Evolutionary conservation across 2,113 vertebrate genomes (phyloP).

Genomic region (Syngnathus floridae): DNA sequence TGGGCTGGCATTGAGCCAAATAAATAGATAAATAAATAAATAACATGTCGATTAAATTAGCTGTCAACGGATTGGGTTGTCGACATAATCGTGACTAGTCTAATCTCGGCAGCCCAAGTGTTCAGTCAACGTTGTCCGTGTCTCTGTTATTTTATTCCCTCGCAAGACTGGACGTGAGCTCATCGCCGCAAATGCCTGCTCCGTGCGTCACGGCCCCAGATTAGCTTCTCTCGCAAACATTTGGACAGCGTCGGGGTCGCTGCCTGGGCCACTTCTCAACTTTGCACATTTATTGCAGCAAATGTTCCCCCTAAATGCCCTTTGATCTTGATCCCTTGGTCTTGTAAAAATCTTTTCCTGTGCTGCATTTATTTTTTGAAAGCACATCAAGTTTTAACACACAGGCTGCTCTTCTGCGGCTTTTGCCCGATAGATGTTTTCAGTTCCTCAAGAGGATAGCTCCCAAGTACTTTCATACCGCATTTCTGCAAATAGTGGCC

Average conservation of each 20-base stretch:
- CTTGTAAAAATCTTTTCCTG: slow-evolving; percentile 34
- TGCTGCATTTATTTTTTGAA: slow-evolving; percentile 50
- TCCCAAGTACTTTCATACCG: slow-evolving; percentile 29
- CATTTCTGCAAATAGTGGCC: not conserved
- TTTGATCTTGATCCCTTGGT: slow-evolving; percentile 33
- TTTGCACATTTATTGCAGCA: slow-evolving; percentile 29
- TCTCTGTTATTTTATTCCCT: slow-evolving; percentile 42
- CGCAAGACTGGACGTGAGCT: slow-evolving; percentile 70
- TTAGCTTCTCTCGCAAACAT: slow-evolving; percentile 41
- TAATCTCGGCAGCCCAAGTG: not conserved
- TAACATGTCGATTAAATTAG: too few relatives aligned
- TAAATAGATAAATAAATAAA: too few relatives aligned
- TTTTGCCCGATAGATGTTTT: slow-evolving; percentile 51
- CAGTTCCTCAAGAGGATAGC: slow-evolving; percentile 40
- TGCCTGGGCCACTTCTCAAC: slow-evolving; percentile 22
- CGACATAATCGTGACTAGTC: too few relatives aligned
- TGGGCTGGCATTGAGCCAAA: too few relatives aligned
- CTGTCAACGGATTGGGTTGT: too few relatives aligned
- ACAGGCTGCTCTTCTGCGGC: slow-evolving; percentile 31
- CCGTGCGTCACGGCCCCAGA: slow-evolving; percentile 29
- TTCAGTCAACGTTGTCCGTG: slow-evolving; percentile 32
- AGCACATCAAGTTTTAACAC: slow-evolving; percentile 42
- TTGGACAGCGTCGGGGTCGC: slow-evolving; percentile 22
- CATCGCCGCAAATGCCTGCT: slow-evolving; percentile 51
- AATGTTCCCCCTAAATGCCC: slow-evolving; percentile 15